These are phyloP conservation scores for Drosophila pallidifrons DNA, from an alignment of 1,140 invertebrate genomes.

Conservation along the genomic window DNA sequence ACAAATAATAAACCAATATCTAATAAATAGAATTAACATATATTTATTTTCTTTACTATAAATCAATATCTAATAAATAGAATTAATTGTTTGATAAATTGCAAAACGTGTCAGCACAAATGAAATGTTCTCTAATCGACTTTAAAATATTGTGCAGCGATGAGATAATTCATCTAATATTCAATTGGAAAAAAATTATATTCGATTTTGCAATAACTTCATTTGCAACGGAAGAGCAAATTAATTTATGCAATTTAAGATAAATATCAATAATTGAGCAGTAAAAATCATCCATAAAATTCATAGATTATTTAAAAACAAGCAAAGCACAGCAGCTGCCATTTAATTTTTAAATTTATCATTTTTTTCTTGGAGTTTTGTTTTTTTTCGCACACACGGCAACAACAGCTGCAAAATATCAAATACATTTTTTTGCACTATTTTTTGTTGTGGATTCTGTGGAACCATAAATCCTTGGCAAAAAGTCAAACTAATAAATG, in stretches of 20 bases:
- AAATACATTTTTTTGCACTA: conserved; percentile 9
- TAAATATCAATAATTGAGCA: conserved; percentile 39
- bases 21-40: background rate
- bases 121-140: background rate
- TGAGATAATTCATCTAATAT: conserved; percentile 7
- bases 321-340: conserved; percentile 3
- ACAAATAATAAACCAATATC: background rate
- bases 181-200: conserved; percentile 7
- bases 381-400: conserved; percentile 25
- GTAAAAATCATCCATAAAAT: conserved; percentile 19
- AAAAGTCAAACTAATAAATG: conserved; percentile 77
- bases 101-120: background rate
- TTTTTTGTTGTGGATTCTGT: conserved; percentile 26
- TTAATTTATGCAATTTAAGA: conserved; percentile 33
- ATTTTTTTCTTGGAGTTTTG: conserved; percentile 7
- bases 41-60: background rate
- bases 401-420: conserved; percentile 55
- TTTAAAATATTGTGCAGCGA: background rate
- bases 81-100: background rate
- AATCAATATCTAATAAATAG: background rate
- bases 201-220: conserved; percentile 23
- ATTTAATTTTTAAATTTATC: conserved; percentile 20
- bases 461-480: conserved; percentile 61
- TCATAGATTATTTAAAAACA: background rate
- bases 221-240: conserved; percentile 14